A percentile compares a stretch with the other conserved stretches of the same genome.
Evolutionary conservation across 2,888 invertebrate species (phyloP).

Genomic region (Drosophila emarginata): DNA sequence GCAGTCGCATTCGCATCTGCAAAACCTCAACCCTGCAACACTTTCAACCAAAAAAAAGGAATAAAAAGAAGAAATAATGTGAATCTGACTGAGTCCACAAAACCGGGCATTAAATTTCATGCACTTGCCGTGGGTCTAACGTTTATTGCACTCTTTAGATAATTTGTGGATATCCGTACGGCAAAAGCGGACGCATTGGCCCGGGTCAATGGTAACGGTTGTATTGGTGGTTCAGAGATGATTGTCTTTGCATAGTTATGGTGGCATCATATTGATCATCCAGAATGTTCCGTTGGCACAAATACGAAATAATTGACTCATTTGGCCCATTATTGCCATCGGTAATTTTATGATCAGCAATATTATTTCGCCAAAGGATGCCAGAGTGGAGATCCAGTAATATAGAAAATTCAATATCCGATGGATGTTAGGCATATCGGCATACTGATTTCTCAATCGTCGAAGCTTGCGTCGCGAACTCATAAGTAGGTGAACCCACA

Average conservation of each 20-base stretch:
- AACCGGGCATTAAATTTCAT: slow-evolving; percentile 62
- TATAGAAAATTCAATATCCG: not conserved
- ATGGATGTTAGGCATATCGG: not conserved
- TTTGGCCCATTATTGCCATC: not conserved
- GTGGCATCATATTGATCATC: slow-evolving; percentile 16
- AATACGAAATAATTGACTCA: slow-evolving; percentile 11
- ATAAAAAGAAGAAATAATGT: slow-evolving; percentile 22
- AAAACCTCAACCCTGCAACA: slow-evolving; percentile 3
- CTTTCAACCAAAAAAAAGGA: slow-evolving; percentile 7
- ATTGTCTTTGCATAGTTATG: not conserved
- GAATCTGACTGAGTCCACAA: slow-evolving; percentile 25
- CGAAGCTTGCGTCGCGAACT: not conserved
- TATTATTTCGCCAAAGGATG: not conserved
- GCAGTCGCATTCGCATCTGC: slow-evolving; percentile 21
- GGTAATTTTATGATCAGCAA: not conserved
- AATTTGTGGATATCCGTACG: slow-evolving; percentile 49
- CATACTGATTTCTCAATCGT: not conserved
- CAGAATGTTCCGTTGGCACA: slow-evolving; percentile 17
- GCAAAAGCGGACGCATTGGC: not conserved
- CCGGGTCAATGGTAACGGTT: not conserved
- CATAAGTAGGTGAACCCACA: not conserved
- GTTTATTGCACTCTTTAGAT: slow-evolving; percentile 58
- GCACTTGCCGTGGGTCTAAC: slow-evolving; percentile 39
- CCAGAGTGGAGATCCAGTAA: not conserved
- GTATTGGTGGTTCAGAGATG: not conserved